Base-by-base conservation (phyloP, 2,113 vertebrate genomes). In the Poeciliopsis retropinna region DNA sequence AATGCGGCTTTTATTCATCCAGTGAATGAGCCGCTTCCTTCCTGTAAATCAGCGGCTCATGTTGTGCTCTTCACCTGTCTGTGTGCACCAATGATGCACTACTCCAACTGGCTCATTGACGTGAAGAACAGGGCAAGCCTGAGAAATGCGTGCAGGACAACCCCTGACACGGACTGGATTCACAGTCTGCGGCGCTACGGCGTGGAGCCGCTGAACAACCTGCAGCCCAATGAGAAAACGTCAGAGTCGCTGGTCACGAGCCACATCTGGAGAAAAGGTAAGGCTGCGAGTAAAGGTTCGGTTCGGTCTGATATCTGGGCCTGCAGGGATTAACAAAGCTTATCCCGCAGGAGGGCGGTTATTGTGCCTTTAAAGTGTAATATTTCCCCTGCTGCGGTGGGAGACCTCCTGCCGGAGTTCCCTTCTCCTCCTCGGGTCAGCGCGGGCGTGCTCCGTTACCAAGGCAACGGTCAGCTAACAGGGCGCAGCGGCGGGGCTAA, bases 401-500 rank as follows among this genome's bases (percentile, higher is more conserved):
- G 29, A 75, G 68, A 79, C 44, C 13, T 22, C 15, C 31, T 69
- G 75, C 27, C 17, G 9, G 76, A 88, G 87, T 89, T 80, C 76
- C 67, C 60, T 84, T 74, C 81, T 74, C 83, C 82, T 85, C 64
- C 74, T 72, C 78, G n/a, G 94, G 94, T 94, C 93, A 94, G 86
- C 87, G 93, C 62, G 93, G 89, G 90, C 92, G 93, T 93, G 91
- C 89, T 89, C 84, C 76, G 95, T 95, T 94, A 87, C 92, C 94
- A 92, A 75, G 94, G 94, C 89, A 85, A 94, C 89, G 87, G 90
- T 83, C 87, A 90, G 86, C 87, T 79, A 91, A 92, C 84, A 93
- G 89, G 91, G 89, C 87, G 84, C 11, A 81, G 85, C 78, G 83
- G 68, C 72, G 60, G 29, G 15, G 79, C 79, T 82, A 86, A 14